Percentiles rank a stretch among this genome's conserved stretches.
Conservation (phyloP, 1,140 invertebrate species). For the Trichonephila inaurata region DNA sequence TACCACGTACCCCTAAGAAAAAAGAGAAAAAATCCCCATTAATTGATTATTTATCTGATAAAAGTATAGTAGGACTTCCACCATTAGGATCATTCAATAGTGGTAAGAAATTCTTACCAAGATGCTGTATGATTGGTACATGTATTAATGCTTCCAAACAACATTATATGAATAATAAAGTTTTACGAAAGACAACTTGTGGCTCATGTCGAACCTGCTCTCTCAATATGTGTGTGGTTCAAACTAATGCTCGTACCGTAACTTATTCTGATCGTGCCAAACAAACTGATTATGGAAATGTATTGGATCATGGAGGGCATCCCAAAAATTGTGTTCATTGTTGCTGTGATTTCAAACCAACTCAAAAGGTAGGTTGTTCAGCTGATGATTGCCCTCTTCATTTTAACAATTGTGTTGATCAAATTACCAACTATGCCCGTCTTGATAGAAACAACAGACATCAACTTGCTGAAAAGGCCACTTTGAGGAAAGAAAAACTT, state of each 20-base stretch:
- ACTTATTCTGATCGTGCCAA: slow-evolving; percentile 67
- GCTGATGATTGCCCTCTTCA: slow-evolving; percentile 73
- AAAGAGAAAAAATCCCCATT: background rate
- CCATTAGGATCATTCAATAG: slow-evolving; percentile 57
- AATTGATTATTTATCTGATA: background rate
- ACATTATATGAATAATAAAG: slow-evolving; percentile 71
- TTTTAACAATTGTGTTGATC: slow-evolving; percentile 73
- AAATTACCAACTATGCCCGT: slow-evolving; percentile 66
- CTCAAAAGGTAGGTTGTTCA: slow-evolving; percentile 64
- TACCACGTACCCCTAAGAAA: slow-evolving; percentile 36
- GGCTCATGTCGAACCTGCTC: slow-evolving; percentile 72
- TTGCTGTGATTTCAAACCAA: slow-evolving; percentile 74
- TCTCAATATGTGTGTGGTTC: slow-evolving; percentile 71
- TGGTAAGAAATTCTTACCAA: slow-evolving; percentile 60
- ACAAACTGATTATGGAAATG: slow-evolving; percentile 71
- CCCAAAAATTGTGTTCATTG: slow-evolving; percentile 71
- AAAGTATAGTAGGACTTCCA: slow-evolving; percentile 49
- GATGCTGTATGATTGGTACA: slow-evolving; percentile 71
- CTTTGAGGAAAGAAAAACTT: slow-evolving; percentile 57
- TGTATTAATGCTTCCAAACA: slow-evolving; percentile 72
- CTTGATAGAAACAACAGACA: slow-evolving; percentile 59
- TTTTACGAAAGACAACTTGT: slow-evolving; percentile 60
- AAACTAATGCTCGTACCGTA: slow-evolving; percentile 54
- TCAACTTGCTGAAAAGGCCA: slow-evolving; percentile 45
- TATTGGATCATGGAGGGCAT: slow-evolving; percentile 69